Percentiles rank a stretch among this genome's conserved stretches.
Evolutionary conservation across 2,888 invertebrate genomes (phyloP).

Genomic region (Oligia latruncula): DNA sequence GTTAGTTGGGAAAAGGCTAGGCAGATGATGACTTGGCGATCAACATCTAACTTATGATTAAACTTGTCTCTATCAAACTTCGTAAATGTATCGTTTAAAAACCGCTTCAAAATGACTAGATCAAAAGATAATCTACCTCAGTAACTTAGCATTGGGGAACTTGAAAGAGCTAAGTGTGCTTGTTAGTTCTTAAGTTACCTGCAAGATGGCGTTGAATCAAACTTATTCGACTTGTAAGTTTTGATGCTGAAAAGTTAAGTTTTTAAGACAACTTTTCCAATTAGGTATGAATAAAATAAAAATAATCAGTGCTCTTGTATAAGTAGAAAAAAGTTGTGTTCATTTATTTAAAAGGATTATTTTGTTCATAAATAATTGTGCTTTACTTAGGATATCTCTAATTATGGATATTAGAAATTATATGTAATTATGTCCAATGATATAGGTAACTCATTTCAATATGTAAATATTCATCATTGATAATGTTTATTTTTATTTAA

Average conservation of each 20-base stretch:
- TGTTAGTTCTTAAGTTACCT: slow-evolving; percentile 43
- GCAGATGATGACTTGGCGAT: neutral
- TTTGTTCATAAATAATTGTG: neutral
- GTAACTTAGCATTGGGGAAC: neutral
- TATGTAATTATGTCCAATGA: neutral
- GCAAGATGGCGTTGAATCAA: slow-evolving; percentile 54
- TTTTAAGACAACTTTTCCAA: neutral
- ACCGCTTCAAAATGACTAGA: neutral
- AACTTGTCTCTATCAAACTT: neutral
- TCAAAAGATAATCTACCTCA: neutral
- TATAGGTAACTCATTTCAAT: neutral
- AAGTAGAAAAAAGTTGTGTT: neutral
- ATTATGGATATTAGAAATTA: neutral
- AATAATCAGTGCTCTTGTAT: neutral
- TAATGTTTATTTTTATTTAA: slow-evolving; percentile 1
- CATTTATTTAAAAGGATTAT: neutral
- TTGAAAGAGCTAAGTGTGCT: slow-evolving; percentile 12
- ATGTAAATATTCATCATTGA: neutral
- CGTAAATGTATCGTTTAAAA: too few relatives aligned
- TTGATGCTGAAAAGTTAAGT: neutral
- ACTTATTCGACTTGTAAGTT: neutral
- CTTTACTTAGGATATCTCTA: neutral
- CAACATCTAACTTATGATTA: neutral
- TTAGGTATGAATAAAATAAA: neutral
- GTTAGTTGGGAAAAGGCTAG: too few relatives aligned